Conservation (phyloP, 2,888 invertebrate species). For the Acanthoscelides obtectus region DNA sequence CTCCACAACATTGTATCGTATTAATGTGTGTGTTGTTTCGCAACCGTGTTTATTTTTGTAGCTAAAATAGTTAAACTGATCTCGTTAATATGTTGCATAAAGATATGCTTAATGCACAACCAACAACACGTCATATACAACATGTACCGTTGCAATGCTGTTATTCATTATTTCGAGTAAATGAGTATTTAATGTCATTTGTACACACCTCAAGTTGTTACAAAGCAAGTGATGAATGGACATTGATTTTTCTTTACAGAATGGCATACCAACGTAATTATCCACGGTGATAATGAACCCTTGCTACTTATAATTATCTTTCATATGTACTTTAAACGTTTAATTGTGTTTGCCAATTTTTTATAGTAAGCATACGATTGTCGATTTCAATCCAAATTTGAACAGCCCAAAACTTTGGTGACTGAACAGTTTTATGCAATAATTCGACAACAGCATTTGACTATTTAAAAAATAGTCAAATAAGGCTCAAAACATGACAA, state of each 20-base stretch:
- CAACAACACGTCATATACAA: not conserved
- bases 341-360: too few species aligned
- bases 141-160: not conserved
- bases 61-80: not conserved
- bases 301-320: too few species aligned
- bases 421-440: too few species aligned
- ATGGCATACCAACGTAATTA: not conserved
- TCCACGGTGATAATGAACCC: not conserved
- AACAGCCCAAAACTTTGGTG: too few species aligned
- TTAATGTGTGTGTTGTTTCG: too few species aligned
- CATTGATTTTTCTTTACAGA: not conserved
- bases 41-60: not conserved
- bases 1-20: too few species aligned
- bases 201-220: not conserved
- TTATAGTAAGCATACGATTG: too few species aligned
- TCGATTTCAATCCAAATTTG: too few species aligned
- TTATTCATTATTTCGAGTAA: not conserved
- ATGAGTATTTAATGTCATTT: not conserved
- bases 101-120: not conserved
- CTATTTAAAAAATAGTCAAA: too few species aligned
- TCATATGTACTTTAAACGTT: too few species aligned
- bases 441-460: too few species aligned
- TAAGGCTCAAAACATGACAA: too few species aligned
- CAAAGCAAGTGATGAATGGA: not conserved
- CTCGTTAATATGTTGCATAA: not conserved